Base-by-base conservation (phyloP, 2,113 vertebrate genomes). In the Orientallactaga bullata region DNA sequence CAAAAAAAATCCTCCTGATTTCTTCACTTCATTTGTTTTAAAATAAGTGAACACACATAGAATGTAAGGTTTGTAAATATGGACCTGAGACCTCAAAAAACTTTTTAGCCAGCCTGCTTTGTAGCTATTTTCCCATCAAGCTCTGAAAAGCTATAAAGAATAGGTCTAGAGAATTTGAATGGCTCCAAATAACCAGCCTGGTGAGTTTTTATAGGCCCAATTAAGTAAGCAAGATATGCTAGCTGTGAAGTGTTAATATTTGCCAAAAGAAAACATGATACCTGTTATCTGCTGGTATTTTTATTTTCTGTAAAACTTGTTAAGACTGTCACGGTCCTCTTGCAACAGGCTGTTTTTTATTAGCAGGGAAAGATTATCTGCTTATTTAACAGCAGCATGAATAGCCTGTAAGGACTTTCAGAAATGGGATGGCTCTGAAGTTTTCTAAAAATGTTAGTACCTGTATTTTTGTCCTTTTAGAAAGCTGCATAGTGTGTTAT, bases 1-100 rank as follows among this genome's bases (percentile, higher is more conserved):
- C 80, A 82, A 86, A 91, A 65, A 96, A 85, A 72, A 37, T 26
- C 69, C 76, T 95, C 84, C 93, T 95, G 91, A 97, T 96, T 96
- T 97, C 95, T 96, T 97, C 96, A 92, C 68, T 95, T 97, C 95
- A 95, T 85, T 96, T 93, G 85, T 97, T 95, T 98, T 95, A 96
- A 95, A 95, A 82, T 97, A 97, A 97, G 83, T 93, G 93, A 97
- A 93, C 72, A 83, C 95, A 88, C 94, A 88, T 93, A 88, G 91
- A 89, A 93, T 96, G 89, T 79, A 93, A 85, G 88, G 76, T 96
- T 93, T 97, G 89, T 97, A 91, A 96, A 95, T 77, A 82, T 92
- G 80, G 93, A 88, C 93, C 88, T 80, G 90, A 96, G 69, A 79
- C 95, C 96, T 97, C 84, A 88, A 94, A 96, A 97, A 95, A 95